These are phyloP conservation scores for Larimichthys polyactis DNA, from an alignment of 2,113 vertebrate genomes.

Conservation along the genomic window DNA sequence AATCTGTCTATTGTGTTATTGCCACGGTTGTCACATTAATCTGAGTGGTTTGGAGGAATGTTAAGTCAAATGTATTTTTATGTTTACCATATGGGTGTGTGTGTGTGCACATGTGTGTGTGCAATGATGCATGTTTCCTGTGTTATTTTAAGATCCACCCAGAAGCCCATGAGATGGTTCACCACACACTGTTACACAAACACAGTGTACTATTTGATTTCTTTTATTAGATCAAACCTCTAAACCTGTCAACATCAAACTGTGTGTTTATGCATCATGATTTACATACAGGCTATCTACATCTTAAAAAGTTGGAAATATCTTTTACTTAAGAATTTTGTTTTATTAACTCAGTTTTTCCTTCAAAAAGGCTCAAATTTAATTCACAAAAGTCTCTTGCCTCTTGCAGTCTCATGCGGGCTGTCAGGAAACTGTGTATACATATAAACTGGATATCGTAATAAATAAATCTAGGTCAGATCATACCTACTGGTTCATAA, in stretches of 20 bases:
- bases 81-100: background rate
- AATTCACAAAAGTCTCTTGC: too few relatives aligned
- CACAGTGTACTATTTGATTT: background rate
- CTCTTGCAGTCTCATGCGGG: too few relatives aligned
- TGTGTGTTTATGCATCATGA: background rate
- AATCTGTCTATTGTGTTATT: background rate
- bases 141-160: conserved; percentile 3
- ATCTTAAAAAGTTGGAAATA: background rate
- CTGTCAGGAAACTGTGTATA: too few relatives aligned
- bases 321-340: too few relatives aligned
- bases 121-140: background rate
- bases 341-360: background rate
- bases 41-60: accelerated
- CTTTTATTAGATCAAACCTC: background rate
- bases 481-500: background rate
- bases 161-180: background rate
- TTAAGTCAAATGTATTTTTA: background rate
- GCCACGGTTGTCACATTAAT: too few relatives aligned
- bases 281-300: background rate
- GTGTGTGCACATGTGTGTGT: too few relatives aligned
- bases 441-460: background rate
- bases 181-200: background rate
- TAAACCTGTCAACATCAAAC: background rate
- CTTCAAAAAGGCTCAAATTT: background rate
- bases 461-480: background rate